Evolutionary conservation across 2,113 vertebrate genomes (phyloP).

Genomic region (Shinisaurus crocodilurus): DNA sequence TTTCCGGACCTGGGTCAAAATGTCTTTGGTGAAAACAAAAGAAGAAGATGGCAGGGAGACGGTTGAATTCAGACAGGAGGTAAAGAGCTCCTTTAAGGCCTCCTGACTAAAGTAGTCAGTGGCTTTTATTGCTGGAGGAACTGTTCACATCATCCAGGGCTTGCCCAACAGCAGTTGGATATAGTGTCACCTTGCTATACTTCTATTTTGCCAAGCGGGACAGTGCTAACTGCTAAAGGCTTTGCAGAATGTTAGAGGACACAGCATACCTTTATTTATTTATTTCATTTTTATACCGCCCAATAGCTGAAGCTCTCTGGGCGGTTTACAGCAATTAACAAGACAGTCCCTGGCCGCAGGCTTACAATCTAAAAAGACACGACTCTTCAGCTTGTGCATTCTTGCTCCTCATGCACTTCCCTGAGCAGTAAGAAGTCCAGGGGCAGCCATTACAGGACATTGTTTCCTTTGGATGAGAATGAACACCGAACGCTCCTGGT

Average conservation of each 20-base stretch:
- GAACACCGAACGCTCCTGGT: not conserved
- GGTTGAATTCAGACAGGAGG: slow-evolving; percentile 96
- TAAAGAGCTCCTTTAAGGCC: slow-evolving; percentile 40
- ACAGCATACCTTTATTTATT: no score
- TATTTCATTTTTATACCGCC: no score
- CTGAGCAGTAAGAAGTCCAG: not conserved
- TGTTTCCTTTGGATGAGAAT: not conserved
- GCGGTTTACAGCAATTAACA: no score
- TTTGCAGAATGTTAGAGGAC: no score
- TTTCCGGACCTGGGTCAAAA: slow-evolving; percentile 98
- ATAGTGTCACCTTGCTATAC: not conserved
- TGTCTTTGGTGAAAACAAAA: slow-evolving; percentile 94
- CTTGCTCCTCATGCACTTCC: not conserved
- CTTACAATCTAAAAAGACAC: no score
- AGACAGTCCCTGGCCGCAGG: no score
- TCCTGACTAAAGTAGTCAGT: not conserved
- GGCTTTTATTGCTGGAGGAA: not conserved
- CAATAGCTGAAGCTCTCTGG: no score
- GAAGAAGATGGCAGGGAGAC: slow-evolving; percentile 85
- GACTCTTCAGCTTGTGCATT: not conserved
- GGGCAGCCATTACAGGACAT: not conserved
- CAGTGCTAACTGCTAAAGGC: no score
- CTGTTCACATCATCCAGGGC: not conserved
- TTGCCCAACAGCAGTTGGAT: not conserved
- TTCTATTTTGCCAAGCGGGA: not conserved